Evolutionary conservation across 2,888 invertebrate species (phyloP), one percentile per base, ranked within the genome.

Genomic region (Macrosoma leucophasiata): DNA sequence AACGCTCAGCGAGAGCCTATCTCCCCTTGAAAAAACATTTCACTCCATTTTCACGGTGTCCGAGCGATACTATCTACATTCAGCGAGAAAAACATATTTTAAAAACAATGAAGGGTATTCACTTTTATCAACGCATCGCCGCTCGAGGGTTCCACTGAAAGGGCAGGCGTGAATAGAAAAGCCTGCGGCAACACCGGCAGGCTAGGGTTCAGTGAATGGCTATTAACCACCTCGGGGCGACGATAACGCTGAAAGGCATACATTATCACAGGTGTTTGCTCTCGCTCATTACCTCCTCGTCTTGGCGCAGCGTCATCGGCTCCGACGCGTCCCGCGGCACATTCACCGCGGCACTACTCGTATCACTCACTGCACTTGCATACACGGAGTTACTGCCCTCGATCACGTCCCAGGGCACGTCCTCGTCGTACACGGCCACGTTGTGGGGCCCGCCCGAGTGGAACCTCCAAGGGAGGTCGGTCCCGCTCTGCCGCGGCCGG

Each of bases 401-500:
- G 56, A 78, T 74, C 48, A 63, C 65, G 53, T 77, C 72, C 86
- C 85, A 85, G 60, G 85, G 82, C 60, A 79, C 84, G 55, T 84
- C 75, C 43, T 84, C 77, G 53, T 86, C 82, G 70, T 77, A 86
- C 61, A 77, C 84, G 46, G 69, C 75, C 44, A 85, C 84, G 67
- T 84, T 87, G 64, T 81, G 63, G 63, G 79, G 55, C 51, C 79
- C 71, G 45, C 87, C 87, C 48, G 73, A 61, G 55, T 85, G 85
- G 65, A 85, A 86, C 67, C 84, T 74, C 86, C 87, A 85, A 44
- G 81, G 85, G 43, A 72, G 59, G 23, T 78, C 76, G 13, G 60
- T 55, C 17, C 71, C 71, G 44, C 62, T 67, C 50, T 76, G 72
- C 48, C 82, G 62, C 3, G 81, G 65, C 60, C 81, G 66, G 35